phyloP scores from a whole-genome alignment of 1,140 invertebrate species.

The Brachionus rubens region DNA sequence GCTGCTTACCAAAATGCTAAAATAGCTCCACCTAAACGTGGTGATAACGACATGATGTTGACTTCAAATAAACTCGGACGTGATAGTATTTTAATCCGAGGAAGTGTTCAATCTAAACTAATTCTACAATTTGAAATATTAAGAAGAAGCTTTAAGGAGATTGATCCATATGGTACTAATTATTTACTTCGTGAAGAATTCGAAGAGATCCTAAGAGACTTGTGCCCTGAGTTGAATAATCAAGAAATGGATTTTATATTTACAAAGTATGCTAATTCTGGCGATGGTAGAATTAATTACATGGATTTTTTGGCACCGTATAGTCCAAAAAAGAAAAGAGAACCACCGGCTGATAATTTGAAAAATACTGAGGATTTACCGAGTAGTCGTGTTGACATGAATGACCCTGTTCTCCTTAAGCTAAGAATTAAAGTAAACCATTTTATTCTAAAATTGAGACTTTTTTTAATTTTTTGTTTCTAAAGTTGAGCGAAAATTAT shows the following conservation, averaged over 20 bases:
- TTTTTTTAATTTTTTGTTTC: slow-evolving; percentile 47
- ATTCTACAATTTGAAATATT: slow-evolving; percentile 60
- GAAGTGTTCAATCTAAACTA: slow-evolving; percentile 57
- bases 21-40: slow-evolving; percentile 54
- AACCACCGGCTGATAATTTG: neutral
- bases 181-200: slow-evolving; percentile 56
- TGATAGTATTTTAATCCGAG: slow-evolving; percentile 57
- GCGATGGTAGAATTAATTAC: slow-evolving; percentile 39
- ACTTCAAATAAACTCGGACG: slow-evolving; percentile 58
- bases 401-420: neutral
- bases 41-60: slow-evolving; percentile 59
- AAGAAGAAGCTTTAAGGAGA: slow-evolving; percentile 56
- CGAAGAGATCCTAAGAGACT: slow-evolving; percentile 55
- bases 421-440: slow-evolving; percentile 8
- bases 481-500: slow-evolving; percentile 52
- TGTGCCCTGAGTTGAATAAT: slow-evolving; percentile 58
- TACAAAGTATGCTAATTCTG: neutral
- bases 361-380: neutral
- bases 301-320: slow-evolving; percentile 12
- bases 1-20: slow-evolving; percentile 60
- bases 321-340: neutral
- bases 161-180: slow-evolving; percentile 59
- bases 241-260: slow-evolving; percentile 52
- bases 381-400: slow-evolving; percentile 21
- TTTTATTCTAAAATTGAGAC: neutral